Evolutionary conservation across 2,113 vertebrate species (phyloP), one percentile per base, ranked within the genome.

Genomic region (Callopanchax toddi): DNA sequence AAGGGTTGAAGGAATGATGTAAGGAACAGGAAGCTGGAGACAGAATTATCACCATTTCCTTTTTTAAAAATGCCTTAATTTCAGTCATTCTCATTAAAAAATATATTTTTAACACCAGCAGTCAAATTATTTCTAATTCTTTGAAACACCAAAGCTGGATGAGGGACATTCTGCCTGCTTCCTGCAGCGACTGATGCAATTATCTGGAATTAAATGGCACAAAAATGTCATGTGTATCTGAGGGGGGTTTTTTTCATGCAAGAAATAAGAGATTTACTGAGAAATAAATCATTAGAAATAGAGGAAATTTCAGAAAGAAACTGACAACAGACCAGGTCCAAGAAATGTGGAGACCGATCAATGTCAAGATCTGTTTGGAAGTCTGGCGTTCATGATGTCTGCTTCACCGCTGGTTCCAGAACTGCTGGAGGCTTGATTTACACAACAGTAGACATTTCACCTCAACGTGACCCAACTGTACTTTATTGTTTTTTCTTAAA

Each of bases 311-410:
- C 7, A 60, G 18, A 67, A 45, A 21, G 11, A 48, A 74, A 53
- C 1, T 2, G 57, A 58, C 66, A 76, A 57, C 32, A 76, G 59
- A 26, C 50, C 61, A 60, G 68, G 46, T 43, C n/a, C 4, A 39
- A 79, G 73, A 83, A 63, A 79, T 74, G 74, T 71, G 44, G 63
- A 81, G 77, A 52, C 39, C 68, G 48, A 56, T 72, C 69, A 43
- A 70, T 3, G 57, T 23, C 79, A 71, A 71, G 45, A 53, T 39
- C 1, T 59, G 66, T 79, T 71, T 79, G 60, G 73, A 74, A 74
- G 71, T 55, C 59, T 57, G 67, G 75, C 78, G 68, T 86, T 84
- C 79, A 87, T 89, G 86, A 82, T 77, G 74, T 76, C 51, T 65
- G 66, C 77, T 82, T 73, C 69, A 62, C 49, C n/a, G n/a, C n/a